A percentile compares a stretch with the other conserved stretches of the same genome.
Conservation (phyloP, 1,140 invertebrate species). For the Halictus rubicundus region DNA sequence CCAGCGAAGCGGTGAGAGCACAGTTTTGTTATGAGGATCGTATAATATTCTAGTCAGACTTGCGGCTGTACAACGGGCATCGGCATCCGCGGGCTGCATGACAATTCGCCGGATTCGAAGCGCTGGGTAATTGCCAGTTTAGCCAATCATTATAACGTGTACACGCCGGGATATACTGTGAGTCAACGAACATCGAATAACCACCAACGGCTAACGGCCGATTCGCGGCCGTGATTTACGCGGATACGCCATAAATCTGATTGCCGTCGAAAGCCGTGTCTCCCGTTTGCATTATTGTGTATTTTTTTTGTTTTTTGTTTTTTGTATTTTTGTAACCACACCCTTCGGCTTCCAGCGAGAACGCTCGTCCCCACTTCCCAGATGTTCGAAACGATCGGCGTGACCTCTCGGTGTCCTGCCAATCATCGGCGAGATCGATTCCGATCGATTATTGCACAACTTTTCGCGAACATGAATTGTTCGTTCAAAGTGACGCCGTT, state of each 20-base stretch:
- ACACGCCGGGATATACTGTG: conserved; percentile 60
- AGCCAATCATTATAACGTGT: conserved; percentile 74
- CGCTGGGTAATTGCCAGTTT: conserved; percentile 79
- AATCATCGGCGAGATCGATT: neutral
- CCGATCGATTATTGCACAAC: no score
- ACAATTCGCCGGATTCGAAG: conserved; percentile 72
- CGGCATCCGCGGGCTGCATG: conserved; percentile 74
- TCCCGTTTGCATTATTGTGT: neutral
- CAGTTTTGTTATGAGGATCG: conserved; percentile 77
- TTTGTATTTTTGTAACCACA: neutral
- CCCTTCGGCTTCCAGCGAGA: neutral
- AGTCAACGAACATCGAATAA: conserved; percentile 51
- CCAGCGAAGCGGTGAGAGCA: conserved; percentile 31
- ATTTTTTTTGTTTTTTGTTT: neutral
- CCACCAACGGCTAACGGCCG: conserved; percentile 49
- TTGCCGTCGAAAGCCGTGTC: neutral
- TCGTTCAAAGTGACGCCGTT: no score
- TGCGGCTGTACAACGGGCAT: conserved; percentile 78
- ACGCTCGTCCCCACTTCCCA: neutral
- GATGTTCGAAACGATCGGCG: neutral
- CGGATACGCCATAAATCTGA: conserved; percentile 14
- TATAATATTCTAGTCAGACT: conserved; percentile 78
- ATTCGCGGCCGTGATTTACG: conserved; percentile 55
- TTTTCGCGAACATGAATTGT: no score
- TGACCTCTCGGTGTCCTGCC: no score